Conservation (phyloP, 2,888 invertebrate genomes). For the Drosophila pseudotakahashii region DNA sequence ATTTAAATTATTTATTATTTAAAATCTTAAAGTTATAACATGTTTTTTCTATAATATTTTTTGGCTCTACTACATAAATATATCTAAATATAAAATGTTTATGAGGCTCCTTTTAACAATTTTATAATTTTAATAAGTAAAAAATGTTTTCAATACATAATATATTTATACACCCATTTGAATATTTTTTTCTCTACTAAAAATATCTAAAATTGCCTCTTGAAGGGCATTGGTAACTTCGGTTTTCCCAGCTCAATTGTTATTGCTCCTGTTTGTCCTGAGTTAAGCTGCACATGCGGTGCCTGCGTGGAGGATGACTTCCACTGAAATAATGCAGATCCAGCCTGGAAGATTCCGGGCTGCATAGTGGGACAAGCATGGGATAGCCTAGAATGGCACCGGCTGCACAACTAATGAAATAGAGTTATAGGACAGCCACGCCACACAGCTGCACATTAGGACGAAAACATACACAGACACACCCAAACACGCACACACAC, state of each 20-base stretch:
- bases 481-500: slow-evolving; percentile 2
- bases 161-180: no score
- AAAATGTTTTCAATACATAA: no score
- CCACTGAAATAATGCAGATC: slow-evolving; percentile 56
- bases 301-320: slow-evolving; percentile 3
- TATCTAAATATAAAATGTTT: no score
- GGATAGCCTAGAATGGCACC: slow-evolving; percentile 27
- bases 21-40: no score
- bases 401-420: slow-evolving; percentile 74
- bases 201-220: no score
- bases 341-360: slow-evolving; percentile 23
- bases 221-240: not conserved
- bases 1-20: no score
- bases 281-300: slow-evolving; percentile 52
- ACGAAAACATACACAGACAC: no score
- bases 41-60: no score
- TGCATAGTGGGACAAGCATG: slow-evolving; percentile 5
- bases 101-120: no score
- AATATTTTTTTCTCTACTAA: no score
- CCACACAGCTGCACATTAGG: slow-evolving; percentile 13
- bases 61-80: no score
- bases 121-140: no score
- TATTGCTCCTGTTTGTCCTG: slow-evolving; percentile 22
- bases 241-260: not conserved
- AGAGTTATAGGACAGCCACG: slow-evolving; percentile 47